phyloP scores from a whole-genome alignment of 2,113 vertebrate genomes.

The Antechinus flavipes region DNA sequence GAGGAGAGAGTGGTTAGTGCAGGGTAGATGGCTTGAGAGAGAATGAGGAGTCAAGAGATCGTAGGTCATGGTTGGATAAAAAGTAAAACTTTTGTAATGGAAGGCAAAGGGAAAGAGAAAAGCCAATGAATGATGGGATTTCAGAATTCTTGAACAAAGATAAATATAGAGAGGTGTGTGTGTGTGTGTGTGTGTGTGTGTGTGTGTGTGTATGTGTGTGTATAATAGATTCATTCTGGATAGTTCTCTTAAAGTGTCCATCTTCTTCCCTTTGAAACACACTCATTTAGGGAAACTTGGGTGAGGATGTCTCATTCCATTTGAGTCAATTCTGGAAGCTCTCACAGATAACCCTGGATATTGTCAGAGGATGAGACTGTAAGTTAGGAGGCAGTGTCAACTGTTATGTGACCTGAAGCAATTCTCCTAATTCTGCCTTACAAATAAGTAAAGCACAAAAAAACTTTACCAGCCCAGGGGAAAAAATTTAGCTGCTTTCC shows the following conservation, averaged over 20 bases:
- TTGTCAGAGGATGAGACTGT: not conserved
- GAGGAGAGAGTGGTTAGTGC: not conserved
- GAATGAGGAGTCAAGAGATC: too few species aligned
- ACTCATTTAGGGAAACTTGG: not conserved
- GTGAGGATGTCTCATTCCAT: not conserved
- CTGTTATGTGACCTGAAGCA: not conserved
- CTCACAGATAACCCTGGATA: not conserved
- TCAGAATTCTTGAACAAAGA: not conserved
- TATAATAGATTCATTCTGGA: not conserved
- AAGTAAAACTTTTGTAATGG: not conserved
- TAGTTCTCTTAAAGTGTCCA: not conserved
- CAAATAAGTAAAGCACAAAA: not conserved
- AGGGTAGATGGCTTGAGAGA: not conserved
- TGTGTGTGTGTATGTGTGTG: not conserved
- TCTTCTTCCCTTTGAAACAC: not conserved
- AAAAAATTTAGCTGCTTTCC: not conserved
- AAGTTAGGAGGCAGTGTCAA: not conserved
- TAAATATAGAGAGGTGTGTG: not conserved
- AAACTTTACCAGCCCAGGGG: not conserved
- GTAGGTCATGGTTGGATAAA: fast-evolving
- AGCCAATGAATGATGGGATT: not conserved
- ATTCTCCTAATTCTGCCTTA: not conserved
- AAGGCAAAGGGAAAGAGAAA: not conserved
- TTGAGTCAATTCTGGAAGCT: not conserved
- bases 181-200: not conserved